Evolutionary conservation across 1,140 invertebrate species (phyloP).

Genomic region (Lasioglossum albipes): DNA sequence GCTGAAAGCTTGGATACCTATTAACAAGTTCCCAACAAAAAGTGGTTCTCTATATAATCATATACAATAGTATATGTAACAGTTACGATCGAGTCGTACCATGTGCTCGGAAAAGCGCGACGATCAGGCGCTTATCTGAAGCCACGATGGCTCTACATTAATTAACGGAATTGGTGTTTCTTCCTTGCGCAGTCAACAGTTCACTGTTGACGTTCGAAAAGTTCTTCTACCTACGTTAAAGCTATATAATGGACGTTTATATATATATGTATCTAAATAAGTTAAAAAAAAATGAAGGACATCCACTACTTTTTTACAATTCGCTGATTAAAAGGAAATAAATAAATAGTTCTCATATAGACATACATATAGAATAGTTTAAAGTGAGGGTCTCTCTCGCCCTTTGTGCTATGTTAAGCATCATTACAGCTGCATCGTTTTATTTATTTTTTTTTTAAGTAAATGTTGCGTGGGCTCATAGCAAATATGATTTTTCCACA

Average conservation of each 20-base stretch:
- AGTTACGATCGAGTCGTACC: conserved; percentile 76
- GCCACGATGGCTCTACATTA: conserved; percentile 75
- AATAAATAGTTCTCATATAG: conserved; percentile 54
- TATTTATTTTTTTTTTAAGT: conserved; percentile 27
- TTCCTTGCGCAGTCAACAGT: conserved; percentile 79
- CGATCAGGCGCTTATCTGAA: conserved; percentile 55
- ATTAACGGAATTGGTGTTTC: conserved; percentile 80
- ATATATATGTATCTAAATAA: conserved; percentile 67
- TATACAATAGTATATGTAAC: conserved; percentile 80
- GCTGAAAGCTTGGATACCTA: conserved; percentile 73
- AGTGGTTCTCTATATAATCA: conserved; percentile 71
- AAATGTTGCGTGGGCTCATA: conserved; percentile 54
- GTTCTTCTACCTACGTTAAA: conserved; percentile 77
- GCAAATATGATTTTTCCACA: conserved; percentile 44
- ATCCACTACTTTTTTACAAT: conserved; percentile 59
- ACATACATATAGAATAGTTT: conserved; percentile 45
- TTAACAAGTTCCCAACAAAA: conserved; percentile 74
- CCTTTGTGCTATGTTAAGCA: conserved; percentile 53
- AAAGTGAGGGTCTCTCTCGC: conserved; percentile 35
- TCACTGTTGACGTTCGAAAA: conserved; percentile 75
- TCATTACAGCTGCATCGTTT: conserved; percentile 47
- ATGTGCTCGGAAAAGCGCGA: conserved; percentile 61
- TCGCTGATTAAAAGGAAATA: conserved; percentile 58
- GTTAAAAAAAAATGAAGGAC: conserved; percentile 52
- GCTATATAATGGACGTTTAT: conserved; percentile 73